Evolutionary conservation across 2,888 invertebrate genomes (phyloP), one percentile per base, ranked within the genome.

Genomic region (Leucoma salicis): DNA sequence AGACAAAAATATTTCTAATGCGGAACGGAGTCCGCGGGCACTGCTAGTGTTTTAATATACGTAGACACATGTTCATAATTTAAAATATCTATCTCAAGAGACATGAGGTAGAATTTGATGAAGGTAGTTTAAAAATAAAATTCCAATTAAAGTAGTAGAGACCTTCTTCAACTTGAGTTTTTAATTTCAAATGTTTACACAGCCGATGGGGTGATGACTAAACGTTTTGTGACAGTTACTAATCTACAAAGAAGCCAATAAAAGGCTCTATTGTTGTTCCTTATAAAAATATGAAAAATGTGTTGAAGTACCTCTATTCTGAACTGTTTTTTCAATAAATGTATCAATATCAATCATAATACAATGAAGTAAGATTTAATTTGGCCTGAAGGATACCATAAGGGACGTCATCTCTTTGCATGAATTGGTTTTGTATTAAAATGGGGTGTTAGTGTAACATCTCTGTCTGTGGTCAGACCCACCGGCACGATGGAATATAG

Each of bases 181-280:
- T 66, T 54, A 63, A 64, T 64, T 63, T 58, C 28, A 21, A 68
- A 74, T 84, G 78, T 86, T 84, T 82, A 70, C 67, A 70, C 82
- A 85, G 84, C 79, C 82, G 82, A 82, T 67, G 59, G 64, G 63
- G 60, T 59, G 70, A 76, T 79, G 81, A 78, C 77, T 80, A 66
- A 70, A 76, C 78, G 66, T 71, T 81, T 78, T 70, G 77, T 80
- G 81, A 81, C 81, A 79, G 76, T 81, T 77, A 77, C 75, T 70
- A 74, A 76, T 79, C 73, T 70, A 81, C 83, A 81, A 83, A 83
- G 79, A 74, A 77, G 83, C 85, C 78, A 86, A 85, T 84, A 83
- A 82, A 80, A 71, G 69, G 64, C 55, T 59, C 78, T 70, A 78
- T 84, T 84, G 82, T 83, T 71, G 63, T 62, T 57, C 63, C 66